These are phyloP conservation scores for Carabus problematicus DNA, from an alignment of 2,888 invertebrate species.

Conservation along the genomic window DNA sequence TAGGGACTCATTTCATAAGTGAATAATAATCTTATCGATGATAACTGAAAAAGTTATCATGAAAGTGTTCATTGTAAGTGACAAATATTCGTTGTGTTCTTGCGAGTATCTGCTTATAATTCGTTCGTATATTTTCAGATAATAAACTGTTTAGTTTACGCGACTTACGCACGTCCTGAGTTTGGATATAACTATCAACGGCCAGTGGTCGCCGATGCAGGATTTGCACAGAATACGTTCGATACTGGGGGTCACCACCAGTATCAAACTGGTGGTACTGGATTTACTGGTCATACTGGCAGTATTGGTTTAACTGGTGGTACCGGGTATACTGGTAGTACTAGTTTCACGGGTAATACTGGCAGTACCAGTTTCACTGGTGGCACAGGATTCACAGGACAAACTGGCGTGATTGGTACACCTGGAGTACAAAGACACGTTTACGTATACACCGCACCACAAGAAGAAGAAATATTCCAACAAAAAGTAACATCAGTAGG, in stretches of 20 bases:
- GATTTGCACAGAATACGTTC: conserved; percentile 5
- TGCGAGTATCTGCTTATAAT: conserved; percentile 22
- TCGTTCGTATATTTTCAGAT: conserved; percentile 23
- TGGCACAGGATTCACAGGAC: neutral
- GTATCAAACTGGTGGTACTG: neutral
- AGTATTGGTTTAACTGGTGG: neutral
- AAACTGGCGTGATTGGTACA: conserved; percentile 1
- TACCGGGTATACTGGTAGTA: neutral
- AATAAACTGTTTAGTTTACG: conserved; percentile 49
- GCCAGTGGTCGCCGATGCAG: conserved; percentile 5
- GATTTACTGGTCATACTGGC: neutral
- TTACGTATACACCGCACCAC: conserved; percentile 55
- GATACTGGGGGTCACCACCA: neutral
- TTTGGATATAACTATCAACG: conserved; percentile 60
- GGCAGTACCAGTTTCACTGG: neutral
- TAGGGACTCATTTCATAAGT: no score
- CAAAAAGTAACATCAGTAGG: conserved; percentile 51
- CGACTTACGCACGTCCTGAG: conserved; percentile 65
- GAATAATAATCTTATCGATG: no score
- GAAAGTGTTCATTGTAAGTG: conserved; percentile 49
- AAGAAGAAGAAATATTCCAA: conserved; percentile 52
- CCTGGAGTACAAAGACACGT: conserved; percentile 48
- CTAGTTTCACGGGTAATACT: neutral
- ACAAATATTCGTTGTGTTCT: conserved; percentile 43
- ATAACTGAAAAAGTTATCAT: conserved; percentile 26